phyloP scores from a whole-genome alignment of 1,140 invertebrate genomes.

The Macrobrachium rosenbergii region DNA sequence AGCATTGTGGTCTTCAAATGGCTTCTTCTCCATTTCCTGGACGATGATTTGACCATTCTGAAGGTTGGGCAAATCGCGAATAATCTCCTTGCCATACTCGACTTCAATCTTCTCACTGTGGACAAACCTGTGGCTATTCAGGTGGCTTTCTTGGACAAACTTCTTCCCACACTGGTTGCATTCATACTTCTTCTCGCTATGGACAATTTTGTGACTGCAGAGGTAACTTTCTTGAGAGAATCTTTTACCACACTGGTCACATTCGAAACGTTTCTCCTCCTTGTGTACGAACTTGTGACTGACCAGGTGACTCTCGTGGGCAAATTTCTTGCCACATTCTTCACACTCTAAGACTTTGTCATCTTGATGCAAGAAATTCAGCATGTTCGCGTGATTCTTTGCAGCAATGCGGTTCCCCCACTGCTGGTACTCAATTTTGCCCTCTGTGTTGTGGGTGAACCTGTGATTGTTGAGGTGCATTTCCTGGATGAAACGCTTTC shows the following conservation, averaged over 20 bases:
- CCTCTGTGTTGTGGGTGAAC: constrained; percentile 77
- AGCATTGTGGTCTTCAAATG: constrained; percentile 19
- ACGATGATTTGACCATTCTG: constrained; percentile 29
- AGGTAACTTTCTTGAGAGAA: constrained; percentile 50
- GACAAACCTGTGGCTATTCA: constrained; percentile 55
- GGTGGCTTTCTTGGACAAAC: constrained; percentile 39
- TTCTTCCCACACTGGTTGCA: constrained; percentile 48
- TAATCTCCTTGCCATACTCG: constrained; percentile 21
- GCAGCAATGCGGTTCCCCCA: constrained; percentile 17
- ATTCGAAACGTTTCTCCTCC: constrained; percentile 48
- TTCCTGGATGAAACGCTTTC: constrained; percentile 89
- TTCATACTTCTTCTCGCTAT: constrained; percentile 47
- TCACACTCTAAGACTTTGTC: constrained; percentile 35
- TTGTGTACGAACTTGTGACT: constrained; percentile 49
- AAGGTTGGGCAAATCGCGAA: constrained; percentile 33
- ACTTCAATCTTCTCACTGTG: constrained; percentile 25
- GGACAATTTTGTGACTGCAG: constrained; percentile 40
- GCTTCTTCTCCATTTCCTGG: constrained; percentile 43
- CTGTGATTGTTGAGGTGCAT: constrained; percentile 74
- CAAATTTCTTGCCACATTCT: constrained; percentile 38
- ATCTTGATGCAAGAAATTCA: constrained; percentile 38
- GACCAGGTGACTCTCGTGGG: constrained; percentile 45
- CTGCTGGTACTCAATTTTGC: constrained; percentile 43
- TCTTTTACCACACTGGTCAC: constrained; percentile 43
- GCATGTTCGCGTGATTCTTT: constrained; percentile 40